Base-by-base conservation (phyloP, 1,140 invertebrate species). In the Halyomorpha halys region DNA sequence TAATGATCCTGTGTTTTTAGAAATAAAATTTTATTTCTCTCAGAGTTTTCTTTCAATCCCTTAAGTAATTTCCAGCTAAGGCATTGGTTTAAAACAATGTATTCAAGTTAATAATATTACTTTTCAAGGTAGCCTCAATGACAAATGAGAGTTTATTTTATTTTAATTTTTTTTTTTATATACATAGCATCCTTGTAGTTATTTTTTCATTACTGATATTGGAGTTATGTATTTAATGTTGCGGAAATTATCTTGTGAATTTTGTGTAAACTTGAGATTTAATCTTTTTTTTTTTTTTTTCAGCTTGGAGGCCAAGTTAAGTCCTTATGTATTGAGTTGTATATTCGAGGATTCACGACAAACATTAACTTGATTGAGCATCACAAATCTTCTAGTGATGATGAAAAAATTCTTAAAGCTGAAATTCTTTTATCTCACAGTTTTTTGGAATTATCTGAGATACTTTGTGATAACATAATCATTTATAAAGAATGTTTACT, bases 341-440 rank as follows among this genome's bases (percentile, higher is more conserved):
- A 86, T 70, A 83, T 89, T 23, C 78, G 82, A 63, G 86, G 84
- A 0, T 77, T 89, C 61, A 86, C 84, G 5, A 80, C 82, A 8
- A 86, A 88, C 69, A 84, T 88, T 80, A 90, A 89, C 69, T 82
- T 85, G 70, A 70, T 89, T 68, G 85, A 89, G 71, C 80, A 77
- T 65, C 80, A 82, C 44, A 87, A 87, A 73, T 72, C 75, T 1
- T 79, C 80, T 21, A 72, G 72, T 5, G 76, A 83, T 63, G 75
- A 76, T 47, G 77, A 78, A 21, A 79, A 79, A 69, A 76, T 78
- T 19, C 72, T 74, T 21, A 78, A 79, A 67, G 78, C 76, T 3
- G 80, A 79, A 44, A 76, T 77, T 53, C 74, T 76, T 56, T 70
- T 85, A 62, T 79, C 82, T 60, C 71, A 72, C 59, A 80, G 80